Base-by-base conservation (phyloP, 2,797 vertebrate genomes). In the Orientallactaga sibirica region DNA sequence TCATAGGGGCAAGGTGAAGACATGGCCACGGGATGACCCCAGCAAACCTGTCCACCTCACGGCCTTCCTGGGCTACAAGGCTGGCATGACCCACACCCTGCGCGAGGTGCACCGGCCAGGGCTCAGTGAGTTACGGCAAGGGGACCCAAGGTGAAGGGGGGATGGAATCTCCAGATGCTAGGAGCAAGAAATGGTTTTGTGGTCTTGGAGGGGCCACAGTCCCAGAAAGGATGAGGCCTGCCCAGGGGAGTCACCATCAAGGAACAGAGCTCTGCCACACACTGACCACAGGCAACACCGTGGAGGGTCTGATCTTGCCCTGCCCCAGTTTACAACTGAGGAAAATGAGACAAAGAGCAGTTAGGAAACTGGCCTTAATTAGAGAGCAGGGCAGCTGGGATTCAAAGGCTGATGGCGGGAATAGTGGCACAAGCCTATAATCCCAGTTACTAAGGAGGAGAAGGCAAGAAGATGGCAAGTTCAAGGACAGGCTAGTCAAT, bases 1-100 rank as follows among this genome's bases (percentile, higher is more conserved):
- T 93, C 99, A 99, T 91, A 98, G 98, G 5, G 99, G 99, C 41
- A 99, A 97, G 97, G 99, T 99, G 96, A 99, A 99, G 95, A 98
- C 98, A 0, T 99, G 99, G 99, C 99, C 99, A 16, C 99, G 98
- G 97, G 99, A 99, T 5, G 98, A 99, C 93, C 98, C 99, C 92
- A 98, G 98, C 96, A 97, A 97, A 86, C 99, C 99, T 0, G 98
- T 99, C 16, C 99, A 99, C 97, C 98, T 99, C 95, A 99, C 99
- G 0, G 99, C 99, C 77, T 99, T 99, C 97, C 97, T 99, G 98
- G 99, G 99, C 94, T 99, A 99, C 98, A 99, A 99, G 97, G 99
- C 99, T 0, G 99, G 99, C 90, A 99, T 99, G 99, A 99, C 99
- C 0, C 99, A 99, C 97, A 99, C 98, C 0, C 98, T 99, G 93